Base-by-base conservation (phyloP, 1,140 invertebrate genomes). In the Hirudo medicinalis region DNA sequence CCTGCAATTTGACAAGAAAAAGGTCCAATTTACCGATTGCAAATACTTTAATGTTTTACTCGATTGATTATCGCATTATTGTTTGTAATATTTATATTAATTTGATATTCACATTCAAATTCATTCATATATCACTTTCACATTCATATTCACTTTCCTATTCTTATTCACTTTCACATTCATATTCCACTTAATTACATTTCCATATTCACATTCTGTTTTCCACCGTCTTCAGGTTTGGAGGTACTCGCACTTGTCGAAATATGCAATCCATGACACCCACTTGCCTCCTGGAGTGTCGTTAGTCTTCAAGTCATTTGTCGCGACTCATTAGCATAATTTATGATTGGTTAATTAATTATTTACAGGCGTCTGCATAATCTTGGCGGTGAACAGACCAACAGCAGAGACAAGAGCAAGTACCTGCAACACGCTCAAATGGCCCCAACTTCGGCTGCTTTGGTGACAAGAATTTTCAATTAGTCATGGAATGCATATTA, bases 181-280 rank as follows among this genome's bases (percentile, higher is more conserved):
- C 6, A 36, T 36, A 36, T 36, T 36, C 32, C 32, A 36, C n/a
- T n/a, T n/a, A n/a, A n/a, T n/a, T n/a, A n/a, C n/a, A n/a, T n/a
- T n/a, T n/a, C n/a, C n/a, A n/a, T n/a, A n/a, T n/a, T n/a, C n/a
- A n/a, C n/a, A n/a, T n/a, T n/a, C n/a, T n/a, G n/a, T n/a, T n/a
- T n/a, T n/a, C n/a, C n/a, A n/a, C n/a, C n/a, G n/a, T 40, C 40
- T 4, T 40, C 57, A 63, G 57, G 57, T 63, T 22, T 63, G 57
- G 57, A 63, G 57, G 19, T 15, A 63, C 29, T 63, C 57, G 19
- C 19, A 63, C 22, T 15, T 63, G 22, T 63, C 57, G 11, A 63
- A 63, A 63, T 63, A 19, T 63, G 57, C 29, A 22, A 63, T 63
- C 8, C 29, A 63, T n/a, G 57, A 63, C 20, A 63, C 22, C 22